A percentile compares a stretch with the other conserved stretches of the same genome.
Evolutionary conservation across 2,888 invertebrate genomes (phyloP).

Genomic region (Tanytarsus gracilentus): DNA sequence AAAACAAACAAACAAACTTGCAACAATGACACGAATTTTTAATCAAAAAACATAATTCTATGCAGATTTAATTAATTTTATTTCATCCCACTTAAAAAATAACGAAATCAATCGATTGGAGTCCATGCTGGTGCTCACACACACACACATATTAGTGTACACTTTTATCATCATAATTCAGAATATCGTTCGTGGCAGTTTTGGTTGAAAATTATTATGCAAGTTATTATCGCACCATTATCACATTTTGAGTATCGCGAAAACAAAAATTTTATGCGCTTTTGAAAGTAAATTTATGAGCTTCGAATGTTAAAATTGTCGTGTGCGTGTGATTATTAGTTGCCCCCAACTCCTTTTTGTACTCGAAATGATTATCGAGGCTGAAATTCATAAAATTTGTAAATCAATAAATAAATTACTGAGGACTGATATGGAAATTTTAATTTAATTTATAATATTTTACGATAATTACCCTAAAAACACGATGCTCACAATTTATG

Average conservation of each 20-base stretch:
- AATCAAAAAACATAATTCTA: too few species aligned
- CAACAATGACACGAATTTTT: background rate
- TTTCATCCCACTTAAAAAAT: too few species aligned
- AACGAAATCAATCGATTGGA: too few species aligned
- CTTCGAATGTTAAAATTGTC: background rate
- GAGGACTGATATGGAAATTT: background rate
- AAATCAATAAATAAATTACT: background rate
- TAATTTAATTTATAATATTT: background rate
- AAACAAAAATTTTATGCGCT: constrained; percentile 13
- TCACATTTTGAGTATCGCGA: constrained; percentile 2
- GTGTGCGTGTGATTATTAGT: background rate
- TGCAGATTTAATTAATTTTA: too few species aligned
- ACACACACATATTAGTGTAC: too few species aligned
- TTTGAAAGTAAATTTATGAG: background rate
- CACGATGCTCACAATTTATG: background rate
- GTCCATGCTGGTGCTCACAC: too few species aligned
- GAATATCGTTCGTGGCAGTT: background rate
- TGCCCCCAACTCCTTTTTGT: constrained; percentile 18
- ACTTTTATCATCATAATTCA: background rate
- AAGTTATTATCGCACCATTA: constrained; percentile 12
- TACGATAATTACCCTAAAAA: background rate
- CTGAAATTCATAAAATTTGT: constrained; percentile 16
- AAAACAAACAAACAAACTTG: background rate
- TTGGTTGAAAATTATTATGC: background rate
- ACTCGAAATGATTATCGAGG: too few species aligned